A percentile compares a stretch with the other conserved stretches of the same genome.
phyloP scores from a whole-genome alignment of 2,888 invertebrate species.

The Pseudococcus longispinus region DNA sequence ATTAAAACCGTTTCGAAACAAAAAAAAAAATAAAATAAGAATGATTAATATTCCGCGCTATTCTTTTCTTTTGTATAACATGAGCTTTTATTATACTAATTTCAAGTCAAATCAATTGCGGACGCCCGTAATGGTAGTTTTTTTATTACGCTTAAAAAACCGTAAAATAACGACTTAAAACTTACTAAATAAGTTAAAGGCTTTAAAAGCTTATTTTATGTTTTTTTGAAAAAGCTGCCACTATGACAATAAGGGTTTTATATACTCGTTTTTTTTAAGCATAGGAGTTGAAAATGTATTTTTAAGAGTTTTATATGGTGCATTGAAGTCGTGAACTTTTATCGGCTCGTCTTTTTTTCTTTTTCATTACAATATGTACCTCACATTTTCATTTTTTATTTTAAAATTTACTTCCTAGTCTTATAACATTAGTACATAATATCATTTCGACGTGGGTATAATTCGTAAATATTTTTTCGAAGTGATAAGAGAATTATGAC shows the following conservation, averaged over 20 bases:
- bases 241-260: conserved; percentile 51
- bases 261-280: conserved; percentile 9
- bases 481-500: no score
- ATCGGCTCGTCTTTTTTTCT: conserved; percentile 45
- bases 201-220: conserved; percentile 53
- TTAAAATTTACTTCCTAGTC: background rate
- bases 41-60: conserved; percentile 34
- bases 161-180: conserved; percentile 50
- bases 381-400: conserved; percentile 17
- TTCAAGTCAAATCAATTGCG: conserved; percentile 48
- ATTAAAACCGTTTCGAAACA: conserved; percentile 18
- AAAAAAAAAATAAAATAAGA: conserved; percentile 30
- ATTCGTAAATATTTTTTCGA: background rate
- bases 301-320: conserved; percentile 50
- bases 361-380: conserved; percentile 22
- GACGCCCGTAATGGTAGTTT: conserved; percentile 33
- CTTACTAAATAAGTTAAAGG: conserved; percentile 47
- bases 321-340: conserved; percentile 49
- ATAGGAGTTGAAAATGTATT: conserved; percentile 53
- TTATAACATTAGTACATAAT: background rate
- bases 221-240: conserved; percentile 43
- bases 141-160: conserved; percentile 38
- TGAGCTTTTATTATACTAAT: conserved; percentile 45
- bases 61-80: conserved; percentile 22
- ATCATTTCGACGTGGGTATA: background rate